Conservation (phyloP, 1,140 invertebrate species). For the Bursaphelenchus mucronatus region DNA sequence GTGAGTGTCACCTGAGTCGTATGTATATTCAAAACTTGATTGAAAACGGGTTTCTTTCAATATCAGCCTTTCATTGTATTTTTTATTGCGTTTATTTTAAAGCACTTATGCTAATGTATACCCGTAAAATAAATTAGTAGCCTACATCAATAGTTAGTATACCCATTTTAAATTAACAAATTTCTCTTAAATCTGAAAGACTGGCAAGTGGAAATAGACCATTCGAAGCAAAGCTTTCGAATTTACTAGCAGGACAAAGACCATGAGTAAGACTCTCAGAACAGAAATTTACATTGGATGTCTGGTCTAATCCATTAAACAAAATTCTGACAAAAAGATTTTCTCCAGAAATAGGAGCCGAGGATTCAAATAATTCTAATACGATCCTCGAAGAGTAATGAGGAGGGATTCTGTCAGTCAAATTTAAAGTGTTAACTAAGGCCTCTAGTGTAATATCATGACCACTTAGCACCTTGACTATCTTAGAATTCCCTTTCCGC, state of each 20-base stretch:
- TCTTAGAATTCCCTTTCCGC: conserved; percentile 1
- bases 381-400: conserved; percentile 34
- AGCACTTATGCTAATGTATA: too few relatives aligned
- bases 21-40: too few relatives aligned
- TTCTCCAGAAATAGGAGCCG: conserved; percentile 15
- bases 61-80: too few relatives aligned
- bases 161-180: conserved; percentile 2
- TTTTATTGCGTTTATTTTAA: too few relatives aligned
- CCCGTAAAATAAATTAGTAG: too few relatives aligned
- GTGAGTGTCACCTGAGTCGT: too few relatives aligned
- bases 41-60: too few relatives aligned
- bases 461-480: conserved; percentile 28
- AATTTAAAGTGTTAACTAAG: conserved; percentile 24
- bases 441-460: conserved; percentile 36
- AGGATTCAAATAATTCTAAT: conserved; percentile 24
- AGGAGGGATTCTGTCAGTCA: conserved; percentile 21
- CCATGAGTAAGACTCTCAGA: conserved; percentile 7
- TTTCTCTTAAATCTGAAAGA: background rate
- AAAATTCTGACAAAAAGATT: conserved; percentile 23
- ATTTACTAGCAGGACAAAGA: conserved; percentile 16
- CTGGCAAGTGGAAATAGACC: conserved; percentile 8
- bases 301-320: conserved; percentile 30
- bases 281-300: conserved; percentile 23
- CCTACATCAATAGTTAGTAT: too few relatives aligned
- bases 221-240: conserved; percentile 25